phyloP scores from a whole-genome alignment of 2,113 vertebrate genomes.

The Anser cygnoides region DNA sequence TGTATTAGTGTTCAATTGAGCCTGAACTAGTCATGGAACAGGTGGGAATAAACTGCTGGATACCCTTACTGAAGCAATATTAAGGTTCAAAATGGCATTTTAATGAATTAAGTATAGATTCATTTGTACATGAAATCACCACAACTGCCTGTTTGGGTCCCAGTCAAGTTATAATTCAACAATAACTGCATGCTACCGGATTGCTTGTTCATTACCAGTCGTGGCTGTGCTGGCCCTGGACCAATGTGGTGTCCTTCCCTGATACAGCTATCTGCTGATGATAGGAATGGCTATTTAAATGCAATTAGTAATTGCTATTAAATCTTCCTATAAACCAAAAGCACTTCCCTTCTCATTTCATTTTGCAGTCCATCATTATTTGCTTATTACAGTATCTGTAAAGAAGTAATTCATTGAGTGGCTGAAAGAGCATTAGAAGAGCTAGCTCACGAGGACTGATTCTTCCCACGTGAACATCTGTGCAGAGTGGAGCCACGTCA shows the following conservation, averaged over 20 bases:
- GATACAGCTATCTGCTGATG: background rate
- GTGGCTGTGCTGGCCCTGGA: background rate
- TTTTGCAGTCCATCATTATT: conserved; percentile 39
- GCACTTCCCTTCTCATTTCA: background rate
- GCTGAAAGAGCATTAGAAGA: background rate
- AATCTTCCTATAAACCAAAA: conserved; percentile 22
- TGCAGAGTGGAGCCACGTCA: background rate
- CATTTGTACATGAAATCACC: conserved; percentile 60
- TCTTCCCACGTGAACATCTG: background rate
- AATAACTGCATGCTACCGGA: background rate
- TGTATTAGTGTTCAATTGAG: conserved; percentile 71
- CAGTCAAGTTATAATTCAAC: conserved; percentile 61
- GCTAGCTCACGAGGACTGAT: background rate
- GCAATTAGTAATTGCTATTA: conserved; percentile 56
- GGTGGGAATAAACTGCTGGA: conserved; percentile 73
- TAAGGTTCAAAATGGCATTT: conserved; percentile 55
- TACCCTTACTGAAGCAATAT: conserved; percentile 52
- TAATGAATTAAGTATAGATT: conserved; percentile 73
- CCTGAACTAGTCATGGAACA: conserved; percentile 59
- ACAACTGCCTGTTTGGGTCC: conserved; percentile 48
- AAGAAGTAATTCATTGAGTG: background rate
- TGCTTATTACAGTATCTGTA: background rate
- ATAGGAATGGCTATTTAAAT: conserved; percentile 23
- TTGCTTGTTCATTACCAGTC: conserved; percentile 19
- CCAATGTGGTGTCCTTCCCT: background rate